These are phyloP conservation scores for Tortrix viridana DNA, from an alignment of 2,888 invertebrate species.

Conservation along the genomic window DNA sequence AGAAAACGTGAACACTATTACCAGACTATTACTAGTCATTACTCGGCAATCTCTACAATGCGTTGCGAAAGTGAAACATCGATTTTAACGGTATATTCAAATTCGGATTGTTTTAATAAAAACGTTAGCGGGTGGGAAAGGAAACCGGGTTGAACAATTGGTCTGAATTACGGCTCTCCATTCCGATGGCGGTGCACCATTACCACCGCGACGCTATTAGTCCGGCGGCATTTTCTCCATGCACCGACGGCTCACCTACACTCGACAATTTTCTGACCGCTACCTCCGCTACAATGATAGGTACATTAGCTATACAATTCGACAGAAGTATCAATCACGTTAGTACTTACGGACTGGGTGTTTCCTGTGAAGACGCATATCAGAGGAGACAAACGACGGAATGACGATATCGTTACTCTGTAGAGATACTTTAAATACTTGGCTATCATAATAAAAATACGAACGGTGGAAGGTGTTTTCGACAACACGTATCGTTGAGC, in stretches of 20 bases:
- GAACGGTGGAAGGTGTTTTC: conserved; percentile 24
- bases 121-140: conserved; percentile 59
- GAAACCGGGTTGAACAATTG: conserved; percentile 63
- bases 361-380: conserved; percentile 32
- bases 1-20: conserved; percentile 21
- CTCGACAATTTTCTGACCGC: conserved; percentile 41
- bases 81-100: conserved; percentile 43
- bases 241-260: conserved; percentile 33
- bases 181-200: conserved; percentile 57
- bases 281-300: conserved; percentile 21
- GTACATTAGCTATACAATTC: conserved; percentile 7
- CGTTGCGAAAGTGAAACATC: conserved; percentile 54
- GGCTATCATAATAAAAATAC: conserved; percentile 31
- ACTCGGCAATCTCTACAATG: conserved; percentile 37
- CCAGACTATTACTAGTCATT: conserved; percentile 28
- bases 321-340: conserved; percentile 19
- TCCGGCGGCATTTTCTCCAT: conserved; percentile 46
- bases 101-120: conserved; percentile 45
- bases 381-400: conserved; percentile 29
- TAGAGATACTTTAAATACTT: conserved; percentile 32
- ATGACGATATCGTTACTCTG: conserved; percentile 28
- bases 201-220: conserved; percentile 52
- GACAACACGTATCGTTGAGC: conserved; percentile 45
- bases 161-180: conserved; percentile 56
- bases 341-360: conserved; percentile 19